These are phyloP conservation scores for Pseudonaja textilis DNA, from an alignment of 2,113 vertebrate genomes.

Conservation along the genomic window DNA sequence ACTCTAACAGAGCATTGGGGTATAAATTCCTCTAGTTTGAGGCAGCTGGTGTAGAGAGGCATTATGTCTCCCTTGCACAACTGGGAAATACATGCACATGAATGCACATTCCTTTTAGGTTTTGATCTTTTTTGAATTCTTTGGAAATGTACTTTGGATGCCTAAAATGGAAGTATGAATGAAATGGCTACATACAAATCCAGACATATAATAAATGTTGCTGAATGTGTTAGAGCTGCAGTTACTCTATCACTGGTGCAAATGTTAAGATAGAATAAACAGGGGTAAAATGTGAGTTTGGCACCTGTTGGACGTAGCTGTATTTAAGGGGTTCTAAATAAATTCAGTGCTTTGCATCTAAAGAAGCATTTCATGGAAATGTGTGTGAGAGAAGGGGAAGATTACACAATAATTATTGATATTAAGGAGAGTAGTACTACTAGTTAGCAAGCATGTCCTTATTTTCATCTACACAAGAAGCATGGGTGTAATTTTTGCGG, in stretches of 20 bases:
- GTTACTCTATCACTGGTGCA: neutral
- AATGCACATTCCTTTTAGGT: neutral
- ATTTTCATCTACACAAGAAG: neutral
- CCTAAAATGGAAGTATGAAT: neutral
- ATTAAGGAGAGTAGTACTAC: neutral
- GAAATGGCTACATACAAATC: neutral
- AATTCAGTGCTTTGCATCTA: neutral
- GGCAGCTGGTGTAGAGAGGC: neutral
- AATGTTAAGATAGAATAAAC: neutral
- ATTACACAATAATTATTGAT: neutral
- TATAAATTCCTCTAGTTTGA: neutral
- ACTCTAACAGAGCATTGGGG: neutral
- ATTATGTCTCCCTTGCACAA: neutral
- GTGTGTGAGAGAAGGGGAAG: neutral
- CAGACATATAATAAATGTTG: neutral
- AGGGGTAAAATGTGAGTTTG: neutral
- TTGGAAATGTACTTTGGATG: neutral
- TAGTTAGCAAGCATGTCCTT: neutral
- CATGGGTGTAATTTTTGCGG: neutral
- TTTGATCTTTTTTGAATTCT: neutral
- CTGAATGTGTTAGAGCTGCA: neutral
- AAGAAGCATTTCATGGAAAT: neutral
- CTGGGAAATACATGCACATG: neutral
- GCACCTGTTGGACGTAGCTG: neutral
- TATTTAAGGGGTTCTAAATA: neutral